A percentile compares a stretch with the other conserved stretches of the same genome.
These are phyloP conservation scores for Eidolon dupreanum DNA, from an alignment of 2,797 vertebrate species.

Conservation along the genomic window DNA sequence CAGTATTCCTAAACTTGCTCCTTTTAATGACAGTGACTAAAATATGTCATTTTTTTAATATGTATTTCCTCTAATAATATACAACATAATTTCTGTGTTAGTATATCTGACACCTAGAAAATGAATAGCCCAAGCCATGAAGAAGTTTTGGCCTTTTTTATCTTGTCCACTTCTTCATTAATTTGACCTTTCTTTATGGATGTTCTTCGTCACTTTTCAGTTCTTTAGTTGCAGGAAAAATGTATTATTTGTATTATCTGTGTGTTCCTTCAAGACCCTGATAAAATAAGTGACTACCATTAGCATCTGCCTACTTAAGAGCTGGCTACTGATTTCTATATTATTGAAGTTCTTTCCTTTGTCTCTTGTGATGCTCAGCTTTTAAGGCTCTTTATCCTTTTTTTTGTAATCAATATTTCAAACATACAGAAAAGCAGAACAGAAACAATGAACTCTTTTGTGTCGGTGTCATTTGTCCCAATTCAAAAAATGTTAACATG, in stretches of 20 bases:
- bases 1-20: not conserved
- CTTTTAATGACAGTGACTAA: not conserved
- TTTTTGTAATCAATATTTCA: not conserved
- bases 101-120: not conserved
- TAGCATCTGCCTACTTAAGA: not conserved
- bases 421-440: not conserved
- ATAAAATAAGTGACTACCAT: not conserved
- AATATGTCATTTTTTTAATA: conserved; percentile 13
- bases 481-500: not conserved
- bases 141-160: not conserved
- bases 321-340: not conserved
- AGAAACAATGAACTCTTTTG: not conserved
- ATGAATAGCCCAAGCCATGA: not conserved
- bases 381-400: not conserved
- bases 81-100: not conserved
- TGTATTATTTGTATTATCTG: not conserved
- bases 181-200: not conserved
- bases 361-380: not conserved
- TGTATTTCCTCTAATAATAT: not conserved
- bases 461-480: not conserved
- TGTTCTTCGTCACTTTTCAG: not conserved
- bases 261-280: not conserved
- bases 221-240: conserved; percentile 28
- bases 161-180: not conserved
- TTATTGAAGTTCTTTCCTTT: not conserved